Percentiles rank a stretch among this genome's conserved stretches.
phyloP scores from a whole-genome alignment of 2,797 vertebrate genomes.

The Pempheris klunzingeri region DNA sequence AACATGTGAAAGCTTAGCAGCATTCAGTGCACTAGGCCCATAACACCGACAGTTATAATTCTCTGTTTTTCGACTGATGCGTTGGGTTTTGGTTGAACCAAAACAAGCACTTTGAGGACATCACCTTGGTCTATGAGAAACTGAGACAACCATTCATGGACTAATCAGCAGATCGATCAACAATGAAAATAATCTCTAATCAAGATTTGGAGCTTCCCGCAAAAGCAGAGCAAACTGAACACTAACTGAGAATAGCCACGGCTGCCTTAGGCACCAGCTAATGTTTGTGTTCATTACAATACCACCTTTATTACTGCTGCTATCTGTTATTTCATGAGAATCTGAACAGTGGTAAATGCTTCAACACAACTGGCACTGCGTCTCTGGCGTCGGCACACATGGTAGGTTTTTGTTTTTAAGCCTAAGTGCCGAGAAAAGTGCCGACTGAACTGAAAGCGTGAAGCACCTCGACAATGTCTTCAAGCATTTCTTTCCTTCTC shows the following conservation, averaged over 20 bases:
- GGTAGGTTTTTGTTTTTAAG: neutral
- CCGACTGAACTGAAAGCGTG: neutral
- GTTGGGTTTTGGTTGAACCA: neutral
- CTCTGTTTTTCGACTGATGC: too few relatives aligned
- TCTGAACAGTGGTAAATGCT: constrained; percentile 2
- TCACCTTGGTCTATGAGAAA: neutral
- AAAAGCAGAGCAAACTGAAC: neutral
- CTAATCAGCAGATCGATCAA: neutral
- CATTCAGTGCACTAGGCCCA: too few relatives aligned
- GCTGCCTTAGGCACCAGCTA: constrained; percentile 6
- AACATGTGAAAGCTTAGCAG: neutral
- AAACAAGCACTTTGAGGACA: neutral
- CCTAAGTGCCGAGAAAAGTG: neutral
- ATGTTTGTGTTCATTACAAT: constrained; percentile 26
- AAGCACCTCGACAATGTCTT: neutral
- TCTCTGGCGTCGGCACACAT: neutral
- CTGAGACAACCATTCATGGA: neutral
- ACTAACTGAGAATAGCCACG: constrained; percentile 24
- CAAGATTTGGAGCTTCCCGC: constrained; percentile 2
- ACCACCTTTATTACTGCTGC: neutral
- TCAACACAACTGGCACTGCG: neutral
- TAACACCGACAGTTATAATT: too few relatives aligned
- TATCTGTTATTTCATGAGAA: neutral
- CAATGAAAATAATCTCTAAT: neutral
- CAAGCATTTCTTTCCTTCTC: neutral